phyloP scores from a whole-genome alignment of 2,797 vertebrate species.

The Florisuga fusca region DNA sequence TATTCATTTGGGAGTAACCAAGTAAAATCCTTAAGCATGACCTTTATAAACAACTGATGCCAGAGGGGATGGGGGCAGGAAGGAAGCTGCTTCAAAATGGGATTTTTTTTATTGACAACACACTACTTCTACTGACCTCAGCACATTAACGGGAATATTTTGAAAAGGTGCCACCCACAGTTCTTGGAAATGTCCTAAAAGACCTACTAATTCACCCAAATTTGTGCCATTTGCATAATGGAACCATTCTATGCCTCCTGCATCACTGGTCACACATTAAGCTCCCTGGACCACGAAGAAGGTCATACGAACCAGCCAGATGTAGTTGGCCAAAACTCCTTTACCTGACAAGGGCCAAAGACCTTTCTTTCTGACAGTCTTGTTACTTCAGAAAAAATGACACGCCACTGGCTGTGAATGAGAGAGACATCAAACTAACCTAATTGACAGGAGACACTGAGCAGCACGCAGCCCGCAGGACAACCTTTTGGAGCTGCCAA shows the following conservation, averaged over 20 bases:
- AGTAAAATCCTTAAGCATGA: not conserved
- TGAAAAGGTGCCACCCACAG: conserved; percentile 18
- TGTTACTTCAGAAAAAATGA: not conserved
- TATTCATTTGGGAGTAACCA: not conserved
- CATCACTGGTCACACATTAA: not conserved
- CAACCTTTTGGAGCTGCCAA: not conserved
- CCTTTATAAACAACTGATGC: conserved; percentile 27
- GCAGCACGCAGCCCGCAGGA: rapidly evolving
- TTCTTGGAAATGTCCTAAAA: conserved; percentile 61
- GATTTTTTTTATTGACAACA: conserved; percentile 29
- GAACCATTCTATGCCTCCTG: conserved; percentile 4
- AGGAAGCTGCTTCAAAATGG: conserved; percentile 1
- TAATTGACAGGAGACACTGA: not conserved
- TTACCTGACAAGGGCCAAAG: not conserved
- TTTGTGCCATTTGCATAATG: not conserved
- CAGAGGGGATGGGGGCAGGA: not conserved
- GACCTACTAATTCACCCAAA: not conserved
- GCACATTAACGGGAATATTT: not conserved
- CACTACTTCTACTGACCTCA: conserved; percentile 16
- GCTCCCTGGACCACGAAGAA: not conserved
- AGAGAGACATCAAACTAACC: not conserved
- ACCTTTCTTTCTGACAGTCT: not conserved
- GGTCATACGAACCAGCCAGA: not conserved
- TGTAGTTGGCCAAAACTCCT: not conserved
- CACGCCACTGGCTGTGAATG: not conserved